A percentile compares a stretch with the other conserved stretches of the same genome.
Evolutionary conservation across 2,113 vertebrate species (phyloP).

Genomic region (Gymnogyps californianus): DNA sequence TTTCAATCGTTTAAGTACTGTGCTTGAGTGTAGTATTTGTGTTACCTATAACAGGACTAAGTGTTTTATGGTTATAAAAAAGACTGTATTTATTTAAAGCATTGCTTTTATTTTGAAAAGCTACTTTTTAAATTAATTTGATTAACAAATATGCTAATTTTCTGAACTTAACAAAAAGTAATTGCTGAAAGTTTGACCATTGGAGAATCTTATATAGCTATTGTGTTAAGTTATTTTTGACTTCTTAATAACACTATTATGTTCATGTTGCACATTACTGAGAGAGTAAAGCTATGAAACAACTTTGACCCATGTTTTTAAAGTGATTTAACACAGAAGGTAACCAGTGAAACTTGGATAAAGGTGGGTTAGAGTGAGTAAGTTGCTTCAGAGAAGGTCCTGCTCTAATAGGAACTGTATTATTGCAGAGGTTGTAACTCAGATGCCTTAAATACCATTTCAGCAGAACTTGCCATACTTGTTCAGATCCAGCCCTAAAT

Average conservation of each 20-base stretch:
- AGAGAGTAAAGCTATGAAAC: conserved; percentile 78
- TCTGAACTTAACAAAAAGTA: conserved; percentile 68
- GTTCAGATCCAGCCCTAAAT: background rate
- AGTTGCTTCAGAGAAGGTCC: background rate
- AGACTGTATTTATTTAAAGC: conserved; percentile 82
- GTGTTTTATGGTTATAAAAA: conserved; percentile 76
- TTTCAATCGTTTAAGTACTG: conserved; percentile 67
- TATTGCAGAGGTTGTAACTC: background rate
- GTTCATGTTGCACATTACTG: conserved; percentile 77
- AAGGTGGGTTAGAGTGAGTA: background rate
- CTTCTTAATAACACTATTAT: conserved; percentile 76
- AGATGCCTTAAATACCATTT: background rate
- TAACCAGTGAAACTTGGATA: background rate
- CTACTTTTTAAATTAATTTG: conserved; percentile 81
- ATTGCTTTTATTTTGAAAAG: conserved; percentile 88
- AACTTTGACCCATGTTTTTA: conserved; percentile 56
- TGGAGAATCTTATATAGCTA: conserved; percentile 66
- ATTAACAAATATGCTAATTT: conserved; percentile 79
- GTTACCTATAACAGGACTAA: conserved; percentile 72
- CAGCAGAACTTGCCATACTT: background rate
- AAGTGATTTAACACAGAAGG: conserved; percentile 40
- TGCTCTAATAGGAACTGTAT: background rate
- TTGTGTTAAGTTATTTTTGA: conserved; percentile 78
- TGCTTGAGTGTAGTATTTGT: conserved; percentile 72
- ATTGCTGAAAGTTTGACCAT: conserved; percentile 70